Evolutionary conservation across 1,140 invertebrate genomes (phyloP).

Genomic region (Drosophila melanogaster): DNA sequence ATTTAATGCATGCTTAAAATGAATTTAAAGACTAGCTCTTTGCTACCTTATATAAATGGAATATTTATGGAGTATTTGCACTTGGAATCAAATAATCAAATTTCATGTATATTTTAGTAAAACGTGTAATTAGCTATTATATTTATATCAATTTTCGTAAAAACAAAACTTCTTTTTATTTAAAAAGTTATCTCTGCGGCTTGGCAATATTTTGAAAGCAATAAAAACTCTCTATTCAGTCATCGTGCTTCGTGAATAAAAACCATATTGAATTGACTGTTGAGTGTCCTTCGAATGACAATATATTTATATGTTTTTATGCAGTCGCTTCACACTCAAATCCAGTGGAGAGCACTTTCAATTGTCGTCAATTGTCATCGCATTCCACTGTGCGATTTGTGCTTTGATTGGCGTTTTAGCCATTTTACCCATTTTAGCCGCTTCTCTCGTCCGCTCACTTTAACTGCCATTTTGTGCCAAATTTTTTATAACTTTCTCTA

Average conservation of each 20-base stretch:
- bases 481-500: slow-evolving; percentile 36
- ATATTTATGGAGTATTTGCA: too few relatives aligned
- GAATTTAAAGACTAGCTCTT: background rate
- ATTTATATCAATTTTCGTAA: too few relatives aligned
- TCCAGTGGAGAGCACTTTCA: slow-evolving; percentile 17
- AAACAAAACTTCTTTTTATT: too few relatives aligned
- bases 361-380: slow-evolving; percentile 35
- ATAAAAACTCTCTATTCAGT: background rate
- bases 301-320: slow-evolving; percentile 17
- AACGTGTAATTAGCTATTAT: too few relatives aligned
- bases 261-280: slow-evolving; percentile 8
- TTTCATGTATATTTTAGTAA: too few relatives aligned
- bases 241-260: background rate
- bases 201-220: background rate
- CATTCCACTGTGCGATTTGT: slow-evolving; percentile 38
- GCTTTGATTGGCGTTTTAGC: slow-evolving; percentile 44
- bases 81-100: too few relatives aligned
- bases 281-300: slow-evolving; percentile 18
- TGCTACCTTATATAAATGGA: too few relatives aligned
- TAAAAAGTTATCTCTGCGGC: background rate
- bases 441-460: slow-evolving; percentile 6
- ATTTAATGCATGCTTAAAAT: background rate
- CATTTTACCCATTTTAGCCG: background rate
- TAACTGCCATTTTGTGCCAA: slow-evolving; percentile 9
- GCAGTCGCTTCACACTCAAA: slow-evolving; percentile 1